Evolutionary conservation across 2,888 invertebrate genomes (phyloP).

Genomic region (Drosophila anomelani): DNA sequence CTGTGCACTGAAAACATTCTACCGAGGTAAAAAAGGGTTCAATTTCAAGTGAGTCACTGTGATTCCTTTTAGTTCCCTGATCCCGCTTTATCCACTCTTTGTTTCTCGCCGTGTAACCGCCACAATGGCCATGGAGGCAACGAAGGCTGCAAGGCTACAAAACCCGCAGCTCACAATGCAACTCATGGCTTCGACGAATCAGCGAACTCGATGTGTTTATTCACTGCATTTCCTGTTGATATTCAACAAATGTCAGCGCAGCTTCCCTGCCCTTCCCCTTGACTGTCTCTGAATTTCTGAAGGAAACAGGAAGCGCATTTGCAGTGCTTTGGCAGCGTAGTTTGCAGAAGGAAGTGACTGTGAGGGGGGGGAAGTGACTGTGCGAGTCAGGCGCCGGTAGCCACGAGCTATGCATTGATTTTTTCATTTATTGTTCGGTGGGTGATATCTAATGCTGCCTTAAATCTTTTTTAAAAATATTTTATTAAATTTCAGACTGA

Average conservation of each 20-base stretch:
- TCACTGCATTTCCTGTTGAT: slow-evolving; percentile 80
- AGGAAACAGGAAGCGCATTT: slow-evolving; percentile 77
- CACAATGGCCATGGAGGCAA: slow-evolving; percentile 27
- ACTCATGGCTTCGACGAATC: slow-evolving; percentile 40
- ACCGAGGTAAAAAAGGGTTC: too few relatives aligned
- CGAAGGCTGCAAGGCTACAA: slow-evolving; percentile 6
- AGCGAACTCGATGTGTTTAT: slow-evolving; percentile 70
- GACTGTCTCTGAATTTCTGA: slow-evolving; percentile 16
- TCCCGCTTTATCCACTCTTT: background rate
- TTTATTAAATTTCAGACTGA: too few relatives aligned
- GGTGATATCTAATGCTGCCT: background rate
- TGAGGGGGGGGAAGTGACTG: background rate
- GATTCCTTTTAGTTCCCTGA: background rate
- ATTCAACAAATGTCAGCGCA: slow-evolving; percentile 68
- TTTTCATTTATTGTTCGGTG: slow-evolving; percentile 62
- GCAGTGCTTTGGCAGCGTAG: slow-evolving; percentile 51
- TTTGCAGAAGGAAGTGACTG: slow-evolving; percentile 13
- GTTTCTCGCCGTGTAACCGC: slow-evolving; percentile 2
- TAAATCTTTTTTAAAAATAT: background rate
- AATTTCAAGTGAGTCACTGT: background rate
- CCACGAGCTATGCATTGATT: slow-evolving; percentile 61
- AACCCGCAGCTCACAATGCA: slow-evolving; percentile 39
- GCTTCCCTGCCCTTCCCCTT: background rate
- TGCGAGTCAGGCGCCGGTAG: background rate
- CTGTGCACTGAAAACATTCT: slow-evolving; percentile 16